These are phyloP conservation scores for Caenorhabditis japonica DNA, from an alignment of 2,888 invertebrate genomes.

Conservation along the genomic window DNA sequence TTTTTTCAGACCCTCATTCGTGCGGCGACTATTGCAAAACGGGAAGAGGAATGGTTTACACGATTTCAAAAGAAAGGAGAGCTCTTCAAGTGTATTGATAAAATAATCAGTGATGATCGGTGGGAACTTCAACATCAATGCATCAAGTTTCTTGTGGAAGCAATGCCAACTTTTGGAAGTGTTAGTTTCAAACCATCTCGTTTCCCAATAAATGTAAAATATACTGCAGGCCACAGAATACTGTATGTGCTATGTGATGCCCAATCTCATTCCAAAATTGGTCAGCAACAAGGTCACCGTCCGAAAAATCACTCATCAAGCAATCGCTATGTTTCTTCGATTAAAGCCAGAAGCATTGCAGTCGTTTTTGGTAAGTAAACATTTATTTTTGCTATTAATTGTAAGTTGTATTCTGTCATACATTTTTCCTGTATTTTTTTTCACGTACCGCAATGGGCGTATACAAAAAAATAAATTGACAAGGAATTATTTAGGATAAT, in stretches of 20 bases:
- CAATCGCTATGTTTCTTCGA: conserved; percentile 77
- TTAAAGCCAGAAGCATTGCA: conserved; percentile 78
- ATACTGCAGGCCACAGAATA: conserved; percentile 77
- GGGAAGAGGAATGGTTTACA: conserved; percentile 64
- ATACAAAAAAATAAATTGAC: too few relatives aligned
- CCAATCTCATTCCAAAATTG: conserved; percentile 77
- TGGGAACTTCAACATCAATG: conserved; percentile 80
- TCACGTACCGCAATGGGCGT: too few relatives aligned
- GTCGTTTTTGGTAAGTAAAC: conserved; percentile 77
- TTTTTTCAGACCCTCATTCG: conserved; percentile 61
- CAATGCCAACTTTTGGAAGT: conserved; percentile 77
- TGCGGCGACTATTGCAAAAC: conserved; percentile 53
- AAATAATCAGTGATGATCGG: conserved; percentile 78
- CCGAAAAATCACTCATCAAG: conserved; percentile 78
- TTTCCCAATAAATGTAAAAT: background rate
- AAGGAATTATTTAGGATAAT: background rate
- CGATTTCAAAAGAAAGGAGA: conserved; percentile 63
- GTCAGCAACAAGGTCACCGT: conserved; percentile 73
- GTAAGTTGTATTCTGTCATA: too few relatives aligned
- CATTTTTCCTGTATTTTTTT: too few relatives aligned
- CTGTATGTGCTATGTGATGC: conserved; percentile 77
- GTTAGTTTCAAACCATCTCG: conserved; percentile 57
- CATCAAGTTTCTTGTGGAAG: conserved; percentile 75
- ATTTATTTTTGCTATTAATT: too few relatives aligned
- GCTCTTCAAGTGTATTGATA: conserved; percentile 75